Evolutionary conservation across 2,797 vertebrate species (phyloP), one percentile per base, ranked within the genome.

Genomic region (Acropternis orthonyx): DNA sequence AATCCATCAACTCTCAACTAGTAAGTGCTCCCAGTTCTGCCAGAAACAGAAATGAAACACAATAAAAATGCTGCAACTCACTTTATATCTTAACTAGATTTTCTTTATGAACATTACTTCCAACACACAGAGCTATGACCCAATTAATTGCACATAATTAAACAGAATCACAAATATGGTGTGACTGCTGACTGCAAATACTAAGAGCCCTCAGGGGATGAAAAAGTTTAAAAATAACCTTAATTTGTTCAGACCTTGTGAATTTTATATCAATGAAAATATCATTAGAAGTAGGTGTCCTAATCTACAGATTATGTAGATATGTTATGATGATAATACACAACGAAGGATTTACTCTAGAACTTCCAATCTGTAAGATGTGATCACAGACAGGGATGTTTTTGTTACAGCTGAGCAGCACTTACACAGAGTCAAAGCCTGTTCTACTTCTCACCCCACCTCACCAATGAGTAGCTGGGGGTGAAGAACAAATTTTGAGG

Each of bases 1-100:
- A 92, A 66, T 87, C 71, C 62, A 92, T 88, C 85, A 55, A 54
- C 44, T 54, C 76, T 89, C 91, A 96, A 94, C 49, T 79, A 66
- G 48, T 6, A 71, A 94, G 34, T 39, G 68, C 82, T 86, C 61
- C n/a, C 78, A 74, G 34, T 52, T 66, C 65, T 89, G 55, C 48
- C 54, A 77, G 46, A 63, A 88, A 85, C n/a, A 89, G 72, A 83
- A 88, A 90, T 56, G 68, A 87, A 83, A 89, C 58, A 75, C 61
- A 91, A 89, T 37, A 88, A 56, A 93, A 82, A 27, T 55, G 13
- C 24, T 92, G 54, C 30, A 92, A 71, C 17, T 83, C 22, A 9
- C 61, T 88, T 91, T 37, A 43, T 59, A 72, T 74, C 61, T 71
- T 32, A 75, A 44, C 58, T 78, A 61, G 8, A 62, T 55, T 89